Evolutionary conservation across 2,113 vertebrate species (phyloP), one percentile per base, ranked within the genome.

Genomic region (Notiomystis cincta): DNA sequence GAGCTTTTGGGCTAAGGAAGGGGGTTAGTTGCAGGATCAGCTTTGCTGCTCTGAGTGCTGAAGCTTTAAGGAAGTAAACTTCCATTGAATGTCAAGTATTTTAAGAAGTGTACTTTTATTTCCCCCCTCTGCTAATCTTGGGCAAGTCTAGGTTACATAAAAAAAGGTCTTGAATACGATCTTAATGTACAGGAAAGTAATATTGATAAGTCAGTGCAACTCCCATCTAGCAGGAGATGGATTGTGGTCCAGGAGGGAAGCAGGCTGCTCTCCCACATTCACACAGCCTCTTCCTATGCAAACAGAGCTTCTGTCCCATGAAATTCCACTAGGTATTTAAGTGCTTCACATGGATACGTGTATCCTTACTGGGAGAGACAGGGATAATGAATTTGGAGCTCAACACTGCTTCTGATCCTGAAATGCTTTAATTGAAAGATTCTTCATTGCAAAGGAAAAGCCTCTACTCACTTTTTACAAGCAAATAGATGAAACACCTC

Each of bases 241-340:
- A 18, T 2, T 75, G 35, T 58, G 44, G 25, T 23, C 30, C 28
- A 33, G 66, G 33, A 45, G 35, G 35, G 61, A 57, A 70, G 50
- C 37, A 66, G 37, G 28, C 12, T 44, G 15, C 42, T 75, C 24
- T 20, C 44, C 31, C 28, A 33, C 24, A 9, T 18, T 24, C 7
- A 8, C 3, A 2, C 0, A 0, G 8, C 25, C 73, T 61, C 27
- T 27, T n/a, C 0, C 0, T 11, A 2, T 33, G 64, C 40, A 30
- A 47, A 23, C n/a, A 22, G 30, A 50, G 4, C 42, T 82, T 24
- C 27, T 62, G 15, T 6, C 40, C 62, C 18, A 3, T 15, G 42
- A 20, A n/a, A 20, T 65, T 62, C 51, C 50, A 20, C n/a, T 35
- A 53, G 3, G 6, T 23, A 7, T 27, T 18, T 38, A 10, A 20